Conservation (phyloP, 2,888 invertebrate genomes). For the Melanophora roralis region DNA sequence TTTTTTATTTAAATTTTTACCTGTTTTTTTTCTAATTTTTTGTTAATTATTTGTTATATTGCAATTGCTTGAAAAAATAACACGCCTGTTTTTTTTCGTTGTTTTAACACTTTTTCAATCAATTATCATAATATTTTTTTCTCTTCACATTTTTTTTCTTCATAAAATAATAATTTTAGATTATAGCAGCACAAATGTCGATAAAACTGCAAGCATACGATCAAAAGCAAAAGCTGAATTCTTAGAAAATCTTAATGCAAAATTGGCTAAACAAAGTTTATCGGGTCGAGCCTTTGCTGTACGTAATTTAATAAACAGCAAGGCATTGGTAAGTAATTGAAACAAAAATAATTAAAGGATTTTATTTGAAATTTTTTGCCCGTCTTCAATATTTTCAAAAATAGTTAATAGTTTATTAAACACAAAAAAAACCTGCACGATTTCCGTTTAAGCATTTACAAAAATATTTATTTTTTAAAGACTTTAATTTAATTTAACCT, state of each 20-base stretch:
- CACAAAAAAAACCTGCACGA: constrained; percentile 30
- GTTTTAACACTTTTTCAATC: constrained; percentile 17
- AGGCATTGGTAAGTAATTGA: constrained; percentile 80
- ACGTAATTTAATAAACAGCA: constrained; percentile 85
- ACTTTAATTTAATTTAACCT: neutral
- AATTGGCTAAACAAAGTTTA: constrained; percentile 82
- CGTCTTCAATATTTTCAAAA: constrained; percentile 12
- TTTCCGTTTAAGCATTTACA: neutral
- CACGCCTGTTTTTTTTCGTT: constrained; percentile 28
- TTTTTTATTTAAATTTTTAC: constrained; percentile 4
- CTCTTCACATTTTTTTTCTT: constrained; percentile 51
- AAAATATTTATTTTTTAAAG: neutral
- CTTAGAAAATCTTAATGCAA: constrained; percentile 88
- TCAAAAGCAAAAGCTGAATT: constrained; percentile 81
- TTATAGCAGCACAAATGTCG: constrained; percentile 77
- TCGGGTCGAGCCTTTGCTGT: constrained; percentile 82
- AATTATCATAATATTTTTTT: constrained; percentile 46
- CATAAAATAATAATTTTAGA: constrained; percentile 66
- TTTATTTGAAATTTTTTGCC: no score
- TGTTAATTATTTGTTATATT: neutral
- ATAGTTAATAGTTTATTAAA: neutral
- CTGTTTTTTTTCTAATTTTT: neutral
- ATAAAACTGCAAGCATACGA: constrained; percentile 76
- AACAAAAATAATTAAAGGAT: neutral
- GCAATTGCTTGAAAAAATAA: constrained; percentile 32